Evolutionary conservation across 2,888 invertebrate genomes (phyloP).

Genomic region (Athripsodes cinereus): DNA sequence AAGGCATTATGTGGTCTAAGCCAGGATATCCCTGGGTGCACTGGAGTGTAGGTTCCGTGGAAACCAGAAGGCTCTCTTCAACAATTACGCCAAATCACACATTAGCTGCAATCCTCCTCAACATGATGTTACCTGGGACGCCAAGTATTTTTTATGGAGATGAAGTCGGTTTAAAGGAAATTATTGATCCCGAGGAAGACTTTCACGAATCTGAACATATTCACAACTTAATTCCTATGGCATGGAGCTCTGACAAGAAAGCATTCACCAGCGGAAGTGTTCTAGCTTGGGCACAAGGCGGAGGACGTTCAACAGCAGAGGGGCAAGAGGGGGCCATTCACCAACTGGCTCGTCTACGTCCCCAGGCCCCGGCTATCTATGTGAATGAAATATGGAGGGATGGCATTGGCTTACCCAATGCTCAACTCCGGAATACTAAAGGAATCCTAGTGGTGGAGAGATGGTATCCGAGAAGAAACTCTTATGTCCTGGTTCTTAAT

Average conservation of each 20-base stretch:
- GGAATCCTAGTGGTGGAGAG: constrained; percentile 68
- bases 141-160: constrained; percentile 88
- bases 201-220: constrained; percentile 54
- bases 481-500: constrained; percentile 71
- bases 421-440: constrained; percentile 58
- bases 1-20: constrained; percentile 55
- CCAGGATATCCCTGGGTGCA: constrained; percentile 69
- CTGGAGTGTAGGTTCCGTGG: constrained; percentile 68
- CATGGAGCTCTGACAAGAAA: constrained; percentile 45
- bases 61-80: constrained; percentile 55
- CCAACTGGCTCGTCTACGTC: constrained; percentile 54
- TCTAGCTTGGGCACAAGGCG: constrained; percentile 60
- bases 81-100: constrained; percentile 56
- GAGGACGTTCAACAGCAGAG: constrained; percentile 41
- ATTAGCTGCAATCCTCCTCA: constrained; percentile 63
- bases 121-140: constrained; percentile 79
- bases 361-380: constrained; percentile 65
- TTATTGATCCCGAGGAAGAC: constrained; percentile 51
- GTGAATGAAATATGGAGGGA: constrained; percentile 64
- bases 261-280: constrained; percentile 47
- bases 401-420: constrained; percentile 56
- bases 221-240: constrained; percentile 66
- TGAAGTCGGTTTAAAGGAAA: constrained; percentile 69
- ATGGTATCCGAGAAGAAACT: constrained; percentile 71
- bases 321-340: constrained; percentile 50